Conservation (phyloP, 1,140 invertebrate genomes). For the Anadara kagoshimensis region DNA sequence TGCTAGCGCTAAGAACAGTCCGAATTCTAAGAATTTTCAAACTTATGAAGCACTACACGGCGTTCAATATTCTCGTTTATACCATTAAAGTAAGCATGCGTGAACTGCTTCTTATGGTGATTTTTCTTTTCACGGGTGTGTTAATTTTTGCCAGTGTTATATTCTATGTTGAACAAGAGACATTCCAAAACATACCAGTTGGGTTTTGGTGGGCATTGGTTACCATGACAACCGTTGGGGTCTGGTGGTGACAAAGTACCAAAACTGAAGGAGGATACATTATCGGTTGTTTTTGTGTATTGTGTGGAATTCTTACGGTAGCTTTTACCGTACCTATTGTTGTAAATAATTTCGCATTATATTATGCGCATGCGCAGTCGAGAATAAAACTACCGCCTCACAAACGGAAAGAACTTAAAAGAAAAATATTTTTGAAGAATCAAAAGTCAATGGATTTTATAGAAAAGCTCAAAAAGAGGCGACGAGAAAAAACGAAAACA, state of each 20-base stretch:
- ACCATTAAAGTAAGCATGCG: conserved; percentile 72
- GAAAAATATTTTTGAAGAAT: conserved; percentile 61
- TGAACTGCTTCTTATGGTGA: conserved; percentile 69
- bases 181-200: conserved; percentile 87
- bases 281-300: conserved; percentile 94
- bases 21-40: conserved; percentile 71
- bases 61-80: conserved; percentile 73
- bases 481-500: conserved; percentile 40
- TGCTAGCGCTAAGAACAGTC: conserved; percentile 63
- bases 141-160: conserved; percentile 72
- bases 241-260: conserved; percentile 79
- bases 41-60: conserved; percentile 73
- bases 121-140: conserved; percentile 71
- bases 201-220: conserved; percentile 98
- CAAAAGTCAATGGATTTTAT: conserved; percentile 62
- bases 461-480: conserved; percentile 55
- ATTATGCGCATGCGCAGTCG: conserved; percentile 84
- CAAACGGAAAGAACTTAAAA: conserved; percentile 62
- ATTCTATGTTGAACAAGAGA: conserved; percentile 66
- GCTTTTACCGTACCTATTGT: conserved; percentile 98
- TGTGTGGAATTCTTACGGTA: conserved; percentile 97
- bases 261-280: conserved; percentile 85
- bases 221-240: conserved; percentile 99
- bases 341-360: conserved; percentile 98
- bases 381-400: conserved; percentile 64